Conservation (phyloP, 2,113 vertebrate species). For the Chelonoidis abingdonii region DNA sequence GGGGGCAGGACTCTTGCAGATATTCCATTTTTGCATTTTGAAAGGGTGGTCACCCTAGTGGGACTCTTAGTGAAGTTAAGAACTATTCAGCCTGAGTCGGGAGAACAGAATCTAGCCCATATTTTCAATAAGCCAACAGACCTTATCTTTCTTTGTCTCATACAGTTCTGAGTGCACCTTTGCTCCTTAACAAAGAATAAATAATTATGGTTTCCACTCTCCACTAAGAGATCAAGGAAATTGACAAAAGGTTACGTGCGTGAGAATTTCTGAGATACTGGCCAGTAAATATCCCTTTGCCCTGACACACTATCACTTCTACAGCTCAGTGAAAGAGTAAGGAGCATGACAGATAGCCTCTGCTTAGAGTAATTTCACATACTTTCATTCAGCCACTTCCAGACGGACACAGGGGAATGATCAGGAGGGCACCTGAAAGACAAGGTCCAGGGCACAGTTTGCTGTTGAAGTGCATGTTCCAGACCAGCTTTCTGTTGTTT, state of each 20-base stretch:
- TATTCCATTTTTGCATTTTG: no score
- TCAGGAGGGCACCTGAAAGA: background rate
- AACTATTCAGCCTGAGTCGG: background rate
- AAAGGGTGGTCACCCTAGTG: background rate
- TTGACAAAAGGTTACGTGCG: slow-evolving; percentile 1
- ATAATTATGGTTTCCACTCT: background rate
- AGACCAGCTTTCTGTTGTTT: slow-evolving; percentile 48
- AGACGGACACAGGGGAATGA: background rate
- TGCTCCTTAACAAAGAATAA: background rate
- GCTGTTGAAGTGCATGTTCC: background rate
- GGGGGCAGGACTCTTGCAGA: no score
- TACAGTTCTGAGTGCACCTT: background rate
- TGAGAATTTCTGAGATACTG: background rate
- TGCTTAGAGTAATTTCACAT: background rate
- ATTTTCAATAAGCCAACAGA: background rate
- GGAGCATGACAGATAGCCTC: background rate
- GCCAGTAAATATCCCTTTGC: background rate
- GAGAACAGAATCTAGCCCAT: background rate
- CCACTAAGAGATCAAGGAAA: background rate
- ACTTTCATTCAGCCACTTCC: background rate
- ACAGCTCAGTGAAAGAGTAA: background rate
- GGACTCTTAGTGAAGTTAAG: background rate
- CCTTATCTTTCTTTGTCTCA: background rate
- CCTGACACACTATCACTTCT: background rate
- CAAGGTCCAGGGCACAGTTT: background rate